phyloP scores from a whole-genome alignment of 2,888 invertebrate species.

The Adelognathus sp. region DNA sequence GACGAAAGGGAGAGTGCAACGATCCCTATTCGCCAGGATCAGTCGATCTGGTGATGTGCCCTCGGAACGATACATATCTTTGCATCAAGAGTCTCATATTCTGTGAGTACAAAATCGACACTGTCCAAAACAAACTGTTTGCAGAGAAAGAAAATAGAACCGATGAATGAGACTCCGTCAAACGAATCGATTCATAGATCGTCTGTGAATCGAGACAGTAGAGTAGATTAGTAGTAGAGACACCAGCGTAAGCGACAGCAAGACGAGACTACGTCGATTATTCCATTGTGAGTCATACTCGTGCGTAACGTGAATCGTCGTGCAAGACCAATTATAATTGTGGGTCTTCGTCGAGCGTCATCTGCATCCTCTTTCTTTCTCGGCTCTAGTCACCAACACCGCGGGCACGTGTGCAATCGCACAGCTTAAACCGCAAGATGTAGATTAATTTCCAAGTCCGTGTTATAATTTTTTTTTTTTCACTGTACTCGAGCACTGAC shows the following conservation, averaged over 20 bases:
- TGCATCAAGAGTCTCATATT: constrained; percentile 70
- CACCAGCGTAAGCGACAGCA: constrained; percentile 5
- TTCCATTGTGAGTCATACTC: constrained; percentile 44
- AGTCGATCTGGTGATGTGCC: constrained; percentile 66
- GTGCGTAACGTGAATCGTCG: constrained; percentile 38
- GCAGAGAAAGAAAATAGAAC: background rate
- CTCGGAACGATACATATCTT: constrained; percentile 66
- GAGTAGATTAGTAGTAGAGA: background rate
- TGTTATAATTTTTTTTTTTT: background rate
- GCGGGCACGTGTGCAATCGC: constrained; percentile 12
- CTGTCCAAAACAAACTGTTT: background rate
- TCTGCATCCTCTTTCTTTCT: constrained; percentile 43
- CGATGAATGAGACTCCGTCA: background rate
- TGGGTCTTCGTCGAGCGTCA: constrained; percentile 46
- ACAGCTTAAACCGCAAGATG: constrained; percentile 15
- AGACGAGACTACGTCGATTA: constrained; percentile 16
- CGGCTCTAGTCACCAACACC: constrained; percentile 28
- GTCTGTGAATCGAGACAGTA: background rate
- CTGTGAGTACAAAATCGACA: constrained; percentile 65
- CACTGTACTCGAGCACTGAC: background rate
- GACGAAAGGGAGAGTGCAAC: constrained; percentile 68
- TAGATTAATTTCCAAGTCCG: background rate
- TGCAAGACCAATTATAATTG: constrained; percentile 41
- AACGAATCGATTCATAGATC: background rate
- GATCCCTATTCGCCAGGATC: constrained; percentile 67